Conservation (phyloP, 2,113 vertebrate genomes). For the Salvelinus sp. region DNA sequence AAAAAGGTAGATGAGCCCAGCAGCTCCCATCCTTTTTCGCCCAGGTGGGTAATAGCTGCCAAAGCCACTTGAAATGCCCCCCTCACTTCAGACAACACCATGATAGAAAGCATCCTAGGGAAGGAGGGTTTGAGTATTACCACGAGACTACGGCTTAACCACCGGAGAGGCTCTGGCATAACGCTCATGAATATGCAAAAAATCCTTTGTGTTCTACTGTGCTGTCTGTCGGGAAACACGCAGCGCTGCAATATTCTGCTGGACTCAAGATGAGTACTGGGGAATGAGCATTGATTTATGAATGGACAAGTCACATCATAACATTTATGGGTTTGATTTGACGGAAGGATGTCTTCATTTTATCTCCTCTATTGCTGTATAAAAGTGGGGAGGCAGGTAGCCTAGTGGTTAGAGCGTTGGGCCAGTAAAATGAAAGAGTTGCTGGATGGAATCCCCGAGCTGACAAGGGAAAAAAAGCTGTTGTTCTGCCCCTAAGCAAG, state of each 20-base stretch:
- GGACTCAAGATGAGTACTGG: constrained; percentile 21
- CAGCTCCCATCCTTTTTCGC: constrained; percentile 39
- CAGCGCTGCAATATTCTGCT: constrained; percentile 37
- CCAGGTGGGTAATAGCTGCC: constrained; percentile 41
- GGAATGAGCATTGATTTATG: constrained; percentile 41
- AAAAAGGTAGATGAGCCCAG: neutral
- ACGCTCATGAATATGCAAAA: constrained; percentile 56
- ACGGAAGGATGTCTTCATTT: neutral
- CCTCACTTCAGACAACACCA: constrained; percentile 49
- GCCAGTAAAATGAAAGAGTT: too few species aligned
- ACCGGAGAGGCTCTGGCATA: constrained; percentile 47
- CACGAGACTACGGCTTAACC: neutral
- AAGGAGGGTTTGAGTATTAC: too few species aligned
- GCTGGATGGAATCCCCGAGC: too few species aligned
- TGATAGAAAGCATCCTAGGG: too few species aligned
- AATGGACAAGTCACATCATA: constrained; percentile 17
- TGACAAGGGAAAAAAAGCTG: too few species aligned
- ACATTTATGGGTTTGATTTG: neutral
- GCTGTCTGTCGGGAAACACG: constrained; percentile 32
- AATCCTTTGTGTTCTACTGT: constrained; percentile 46
- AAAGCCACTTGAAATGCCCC: constrained; percentile 59
- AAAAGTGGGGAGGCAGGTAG: too few species aligned
- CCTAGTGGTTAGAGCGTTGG: too few species aligned
- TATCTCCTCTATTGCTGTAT: neutral
- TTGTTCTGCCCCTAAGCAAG: too few species aligned